Evolutionary conservation across 2,797 vertebrate species (phyloP).

Genomic region (Nyctibius grandis): DNA sequence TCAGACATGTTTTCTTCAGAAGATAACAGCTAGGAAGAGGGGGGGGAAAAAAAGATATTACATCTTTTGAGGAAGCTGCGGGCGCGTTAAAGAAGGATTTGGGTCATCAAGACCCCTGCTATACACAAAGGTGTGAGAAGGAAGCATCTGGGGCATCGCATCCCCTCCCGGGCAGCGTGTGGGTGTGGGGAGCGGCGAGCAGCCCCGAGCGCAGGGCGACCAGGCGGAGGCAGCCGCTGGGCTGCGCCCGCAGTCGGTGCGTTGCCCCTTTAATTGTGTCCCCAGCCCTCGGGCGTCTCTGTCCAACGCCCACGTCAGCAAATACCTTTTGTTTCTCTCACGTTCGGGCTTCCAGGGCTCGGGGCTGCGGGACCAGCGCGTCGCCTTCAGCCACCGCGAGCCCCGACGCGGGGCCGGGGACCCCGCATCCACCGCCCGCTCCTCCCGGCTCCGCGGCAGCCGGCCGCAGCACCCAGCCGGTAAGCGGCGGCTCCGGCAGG

Average conservation of each 20-base stretch:
- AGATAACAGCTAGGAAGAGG: not conserved
- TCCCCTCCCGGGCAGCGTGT: not conserved
- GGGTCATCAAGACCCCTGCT: not conserved
- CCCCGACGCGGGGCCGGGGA: not conserved
- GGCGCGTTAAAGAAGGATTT: not conserved
- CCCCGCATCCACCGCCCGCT: not conserved
- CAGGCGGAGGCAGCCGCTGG: not conserved
- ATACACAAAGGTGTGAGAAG: not conserved
- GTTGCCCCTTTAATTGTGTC: constrained; percentile 94
- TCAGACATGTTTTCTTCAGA: not conserved
- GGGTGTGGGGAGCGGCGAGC: not conserved
- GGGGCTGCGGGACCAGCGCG: constrained; percentile 81
- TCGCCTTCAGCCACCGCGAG: not conserved
- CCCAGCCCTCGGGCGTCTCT: constrained; percentile 92
- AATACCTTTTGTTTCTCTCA: constrained; percentile 83
- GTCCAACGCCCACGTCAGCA: constrained; percentile 94
- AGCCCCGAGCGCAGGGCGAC: not conserved
- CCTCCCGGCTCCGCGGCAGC: no score
- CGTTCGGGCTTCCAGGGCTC: constrained; percentile 88
- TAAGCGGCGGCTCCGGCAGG: not conserved
- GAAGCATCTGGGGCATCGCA: not conserved
- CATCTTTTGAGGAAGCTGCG: not conserved
- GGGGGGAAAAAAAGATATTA: not conserved
- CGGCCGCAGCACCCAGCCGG: not conserved
- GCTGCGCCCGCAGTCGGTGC: constrained; percentile 54